phyloP scores from a whole-genome alignment of 1,140 invertebrate species.

The Leptestheria dahalacensis region DNA sequence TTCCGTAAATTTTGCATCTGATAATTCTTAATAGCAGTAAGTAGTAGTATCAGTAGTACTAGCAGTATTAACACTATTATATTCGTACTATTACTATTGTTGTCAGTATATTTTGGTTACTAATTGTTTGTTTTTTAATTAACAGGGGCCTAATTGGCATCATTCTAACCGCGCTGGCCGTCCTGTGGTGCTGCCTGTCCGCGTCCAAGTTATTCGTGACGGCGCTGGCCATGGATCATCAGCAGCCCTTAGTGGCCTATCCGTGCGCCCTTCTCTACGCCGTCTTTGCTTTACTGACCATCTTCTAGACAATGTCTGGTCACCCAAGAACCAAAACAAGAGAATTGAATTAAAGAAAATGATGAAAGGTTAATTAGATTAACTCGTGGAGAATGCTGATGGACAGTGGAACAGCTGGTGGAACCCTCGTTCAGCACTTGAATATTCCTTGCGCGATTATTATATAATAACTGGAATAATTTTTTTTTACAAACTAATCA shows the following conservation, averaged over 20 bases:
- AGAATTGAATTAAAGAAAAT: not conserved
- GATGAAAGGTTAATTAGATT: not conserved
- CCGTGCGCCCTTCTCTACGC: conserved; percentile 90
- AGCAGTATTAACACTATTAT: no score
- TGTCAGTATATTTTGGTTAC: not conserved
- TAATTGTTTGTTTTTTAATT: not conserved
- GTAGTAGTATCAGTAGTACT: no score
- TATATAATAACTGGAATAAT: no score
- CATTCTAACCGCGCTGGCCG: conserved; percentile 50
- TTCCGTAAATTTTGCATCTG: no score
- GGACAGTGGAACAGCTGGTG: no score
- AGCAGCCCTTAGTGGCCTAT: conserved; percentile 82
- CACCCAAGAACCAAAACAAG: not conserved
- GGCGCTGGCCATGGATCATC: conserved; percentile 75
- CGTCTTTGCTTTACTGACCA: conserved; percentile 81
- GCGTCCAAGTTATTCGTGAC: conserved; percentile 87
- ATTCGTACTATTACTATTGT: no score
- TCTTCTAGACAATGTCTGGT: conserved; percentile 55
- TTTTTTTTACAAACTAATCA: no score
- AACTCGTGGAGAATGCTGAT: no score
- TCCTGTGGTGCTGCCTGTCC: conserved; percentile 80
- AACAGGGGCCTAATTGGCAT: conserved; percentile 51
- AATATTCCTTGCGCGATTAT: no score
- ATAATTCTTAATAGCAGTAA: not conserved
- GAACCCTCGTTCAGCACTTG: no score